Evolutionary conservation across 2,113 vertebrate genomes (phyloP).

Genomic region (Phyllostomus discolor): DNA sequence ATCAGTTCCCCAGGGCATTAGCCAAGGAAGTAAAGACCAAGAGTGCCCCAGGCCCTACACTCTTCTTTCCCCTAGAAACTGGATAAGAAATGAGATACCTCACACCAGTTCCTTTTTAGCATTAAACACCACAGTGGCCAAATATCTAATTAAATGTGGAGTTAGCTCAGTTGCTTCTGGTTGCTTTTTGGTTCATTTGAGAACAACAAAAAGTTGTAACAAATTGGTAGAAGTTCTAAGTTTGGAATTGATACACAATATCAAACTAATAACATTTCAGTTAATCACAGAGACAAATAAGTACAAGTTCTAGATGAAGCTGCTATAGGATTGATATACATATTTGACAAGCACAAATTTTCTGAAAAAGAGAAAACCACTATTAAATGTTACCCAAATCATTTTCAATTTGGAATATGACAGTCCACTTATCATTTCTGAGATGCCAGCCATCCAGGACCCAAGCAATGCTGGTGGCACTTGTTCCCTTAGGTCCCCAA

Average conservation of each 20-base stretch:
- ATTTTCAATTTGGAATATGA: slow-evolving; percentile 37
- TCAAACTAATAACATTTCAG: slow-evolving; percentile 50
- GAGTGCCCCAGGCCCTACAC: background rate
- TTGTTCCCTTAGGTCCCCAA: rapidly evolving
- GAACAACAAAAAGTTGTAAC: background rate
- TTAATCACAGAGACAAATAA: slow-evolving; percentile 62
- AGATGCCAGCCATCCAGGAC: background rate
- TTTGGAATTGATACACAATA: slow-evolving; percentile 32
- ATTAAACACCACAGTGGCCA: background rate
- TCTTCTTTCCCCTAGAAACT: background rate
- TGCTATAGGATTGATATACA: slow-evolving; percentile 39
- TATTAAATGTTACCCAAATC: slow-evolving; percentile 60
- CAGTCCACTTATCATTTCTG: background rate
- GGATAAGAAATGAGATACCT: background rate
- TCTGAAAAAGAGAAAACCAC: slow-evolving; percentile 34
- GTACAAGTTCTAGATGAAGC: slow-evolving; percentile 40
- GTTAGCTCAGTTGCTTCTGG: background rate
- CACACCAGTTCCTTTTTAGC: background rate
- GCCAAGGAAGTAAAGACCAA: background rate
- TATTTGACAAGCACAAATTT: slow-evolving; percentile 55
- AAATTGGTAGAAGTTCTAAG: slow-evolving; percentile 48
- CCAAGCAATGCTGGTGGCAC: background rate
- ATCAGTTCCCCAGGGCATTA: background rate
- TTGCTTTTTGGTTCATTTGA: background rate
- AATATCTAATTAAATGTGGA: background rate